These are phyloP conservation scores for Magallana nippona DNA, from an alignment of 2,888 invertebrate species.

Conservation along the genomic window DNA sequence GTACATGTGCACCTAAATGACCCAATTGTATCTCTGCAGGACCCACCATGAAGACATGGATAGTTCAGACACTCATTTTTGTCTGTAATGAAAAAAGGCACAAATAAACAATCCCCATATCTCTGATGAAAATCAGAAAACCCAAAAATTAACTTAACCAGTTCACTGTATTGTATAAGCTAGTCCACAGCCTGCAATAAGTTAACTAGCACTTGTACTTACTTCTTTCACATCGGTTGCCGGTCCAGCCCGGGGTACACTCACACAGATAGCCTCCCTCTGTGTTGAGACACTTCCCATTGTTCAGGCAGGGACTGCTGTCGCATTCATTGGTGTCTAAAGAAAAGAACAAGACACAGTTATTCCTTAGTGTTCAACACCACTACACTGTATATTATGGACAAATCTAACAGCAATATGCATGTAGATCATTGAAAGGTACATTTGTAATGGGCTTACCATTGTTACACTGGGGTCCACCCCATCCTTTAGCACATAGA, in stretches of 20 bases:
- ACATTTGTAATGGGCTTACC: slow-evolving; percentile 40
- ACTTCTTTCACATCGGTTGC: slow-evolving; percentile 57
- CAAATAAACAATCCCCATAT: no score
- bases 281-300: slow-evolving; percentile 57
- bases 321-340: slow-evolving; percentile 64
- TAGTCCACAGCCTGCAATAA: no score
- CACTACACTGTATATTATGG: no score
- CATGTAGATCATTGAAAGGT: no score
- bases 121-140: neutral
- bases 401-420: no score
- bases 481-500: slow-evolving; percentile 57
- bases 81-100: slow-evolving; percentile 39
- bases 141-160: no score
- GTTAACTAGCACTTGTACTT: neutral
- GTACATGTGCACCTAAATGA: slow-evolving; percentile 60
- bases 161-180: neutral
- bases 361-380: neutral
- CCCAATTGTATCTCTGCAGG: slow-evolving; percentile 62
- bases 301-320: slow-evolving; percentile 58
- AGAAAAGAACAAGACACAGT: neutral
- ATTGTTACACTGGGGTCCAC: slow-evolving; percentile 51
- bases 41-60: slow-evolving; percentile 60
- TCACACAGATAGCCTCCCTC: slow-evolving; percentile 60
- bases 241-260: slow-evolving; percentile 59
- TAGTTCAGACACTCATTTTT: slow-evolving; percentile 58